Evolutionary conservation across 2,888 invertebrate species (phyloP), one percentile per base, ranked within the genome.

Genomic region (Drosophila parthenogenetica): DNA sequence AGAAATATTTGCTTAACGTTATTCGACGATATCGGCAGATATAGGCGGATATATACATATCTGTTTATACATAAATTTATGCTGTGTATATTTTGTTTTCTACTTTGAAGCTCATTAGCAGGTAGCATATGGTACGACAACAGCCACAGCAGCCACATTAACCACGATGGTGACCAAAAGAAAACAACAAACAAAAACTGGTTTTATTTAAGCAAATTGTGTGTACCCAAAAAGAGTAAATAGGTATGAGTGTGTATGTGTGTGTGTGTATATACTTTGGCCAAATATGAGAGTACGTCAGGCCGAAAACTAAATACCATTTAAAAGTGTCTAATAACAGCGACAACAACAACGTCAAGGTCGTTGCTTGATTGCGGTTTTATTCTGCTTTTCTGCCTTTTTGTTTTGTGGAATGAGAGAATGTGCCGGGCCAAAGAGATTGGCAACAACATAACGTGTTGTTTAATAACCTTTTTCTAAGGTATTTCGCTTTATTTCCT

Each of bases 31-130:
- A 29, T 29, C 29, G 60, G 43, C 29, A 22, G 73, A 16, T 35
- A 64, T 70, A 48, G n/a, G n/a, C 42, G 48, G 59, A 42, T 29
- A 60, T 51, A 35, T 11, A 35, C 13, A 35, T 35, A 11, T 13
- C 35, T 13, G 16, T 43, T 8, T 37, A 48, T 25, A 49, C 2
- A 4, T 35, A 49, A 13, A 5, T 29, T 48, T n/a, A n/a, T 22
- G 32, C 32, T 11, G 55, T 46, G 25, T 69, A n/a, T 55, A 71
- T 79, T 72, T 65, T 49, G 67, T 70, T 79, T 76, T 74, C 82
- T 87, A 79, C 89, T 79, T 81, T 63, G 79, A 69, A 72, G 69
- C 79, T 87, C 89, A 86, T 89, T 88, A 82, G 86, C 89, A 86
- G 85, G 85, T 86, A 86, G 86, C 86, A 88, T 89, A 87, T 89